These are phyloP conservation scores for Rhabdophis nuchalis DNA, from an alignment of 2,797 vertebrate species.

Conservation along the genomic window DNA sequence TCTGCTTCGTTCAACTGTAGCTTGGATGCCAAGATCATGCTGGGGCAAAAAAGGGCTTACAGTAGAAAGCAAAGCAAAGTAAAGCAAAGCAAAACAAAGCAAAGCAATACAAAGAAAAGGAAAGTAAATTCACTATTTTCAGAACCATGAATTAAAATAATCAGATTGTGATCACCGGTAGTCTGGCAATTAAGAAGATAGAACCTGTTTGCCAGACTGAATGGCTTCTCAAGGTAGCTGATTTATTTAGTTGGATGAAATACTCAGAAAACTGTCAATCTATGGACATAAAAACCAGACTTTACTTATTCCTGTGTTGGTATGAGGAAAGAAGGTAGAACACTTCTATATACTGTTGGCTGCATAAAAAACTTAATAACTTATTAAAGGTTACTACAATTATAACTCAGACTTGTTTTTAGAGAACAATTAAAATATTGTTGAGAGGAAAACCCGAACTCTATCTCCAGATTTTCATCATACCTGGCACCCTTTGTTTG, in stretches of 20 bases:
- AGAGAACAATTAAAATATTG: conserved; percentile 53
- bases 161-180: conserved; percentile 44
- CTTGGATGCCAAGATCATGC: conserved; percentile 54
- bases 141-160: conserved; percentile 11
- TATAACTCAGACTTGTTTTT: conserved; percentile 9
- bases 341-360: conserved; percentile 43
- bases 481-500: conserved; percentile 26
- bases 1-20: conserved; percentile 58
- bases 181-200: conserved; percentile 18
- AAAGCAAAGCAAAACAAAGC: background rate
- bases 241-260: conserved; percentile 44
- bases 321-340: conserved; percentile 16
- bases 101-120: background rate
- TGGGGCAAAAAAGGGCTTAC: conserved; percentile 44
- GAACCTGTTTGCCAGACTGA: conserved; percentile 30
- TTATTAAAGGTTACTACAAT: conserved; percentile 22
- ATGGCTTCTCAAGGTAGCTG: conserved; percentile 29
- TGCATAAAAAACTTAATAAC: conserved; percentile 19
- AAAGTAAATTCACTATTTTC: background rate
- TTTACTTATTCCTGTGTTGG: conserved; percentile 40
- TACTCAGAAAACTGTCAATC: conserved; percentile 34
- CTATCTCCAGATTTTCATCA: conserved; percentile 63
- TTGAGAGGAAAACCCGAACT: conserved; percentile 53
- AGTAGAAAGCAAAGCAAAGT: conserved; percentile 36
- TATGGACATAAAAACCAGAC: conserved; percentile 50